Evolutionary conservation across 1,140 invertebrate species (phyloP), one percentile per base, ranked within the genome.

Genomic region (Mesaphorura yosii): DNA sequence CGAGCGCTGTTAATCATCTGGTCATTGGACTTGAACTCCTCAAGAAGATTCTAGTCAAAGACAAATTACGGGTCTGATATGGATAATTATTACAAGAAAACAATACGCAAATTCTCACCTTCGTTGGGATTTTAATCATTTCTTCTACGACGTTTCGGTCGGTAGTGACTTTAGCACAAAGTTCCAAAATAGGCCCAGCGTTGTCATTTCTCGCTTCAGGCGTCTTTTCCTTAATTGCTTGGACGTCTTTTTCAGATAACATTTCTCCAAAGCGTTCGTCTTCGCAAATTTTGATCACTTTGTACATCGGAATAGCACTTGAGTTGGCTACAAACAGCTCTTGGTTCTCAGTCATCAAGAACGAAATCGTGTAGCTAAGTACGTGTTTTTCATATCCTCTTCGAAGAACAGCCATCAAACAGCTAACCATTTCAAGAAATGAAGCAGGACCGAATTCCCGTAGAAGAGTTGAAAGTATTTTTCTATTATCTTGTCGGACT

Each of bases 221-320:
- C 20, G 47, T 48, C 19, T 42, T 37, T 7, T 37, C 38, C 25
- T 34, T 17, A 37, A 48, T 48, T 22, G 10, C 27, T 19, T 37
- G 17, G 15, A 48, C 47, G 12, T 48, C 28, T 37, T 48, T 48
- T 19, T 48, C 47, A 15, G 31, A 28, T 7, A 34, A 5, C 47
- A 48, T 48, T n/a, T 6, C 19, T 4, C 47, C 47, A 48, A 48
- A 48, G n/a, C 31, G 15, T 37, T 48, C 47, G 38, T 48, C 47
- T 37, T 48, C 47, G 5, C 31, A 15, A 17, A 48, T 5, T 6
- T 28, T n/a, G 15, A 48, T 5, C 7, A 48, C 38, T 19, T 37
- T 20, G 7, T 15, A 10, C 6, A 34, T 14, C 6, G 47, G 47
- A 15, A 48, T 34, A 48, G 28, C 19, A 5, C 20, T 6, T 4